Conservation (phyloP, 2,113 vertebrate genomes). For the Mobula birostris region DNA sequence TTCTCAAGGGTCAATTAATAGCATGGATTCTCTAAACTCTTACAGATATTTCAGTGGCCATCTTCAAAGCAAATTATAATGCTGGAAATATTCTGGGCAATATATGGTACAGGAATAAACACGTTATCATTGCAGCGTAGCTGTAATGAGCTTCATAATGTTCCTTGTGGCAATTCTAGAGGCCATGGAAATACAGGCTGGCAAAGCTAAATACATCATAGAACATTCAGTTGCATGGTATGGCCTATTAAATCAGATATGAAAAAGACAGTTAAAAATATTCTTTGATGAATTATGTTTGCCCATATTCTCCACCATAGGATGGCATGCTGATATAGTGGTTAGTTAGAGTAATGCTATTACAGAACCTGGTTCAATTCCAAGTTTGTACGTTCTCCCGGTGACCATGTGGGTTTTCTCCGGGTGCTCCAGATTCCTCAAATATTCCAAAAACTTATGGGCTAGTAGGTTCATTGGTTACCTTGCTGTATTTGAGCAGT, state of each 20-base stretch:
- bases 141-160: background rate
- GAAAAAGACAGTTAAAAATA: background rate
- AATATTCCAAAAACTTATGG: too few species aligned
- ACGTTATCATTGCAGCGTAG: background rate
- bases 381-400: too few species aligned
- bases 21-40: background rate
- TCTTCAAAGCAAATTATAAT: background rate
- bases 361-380: too few species aligned
- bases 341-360: too few species aligned
- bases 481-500: too few species aligned
- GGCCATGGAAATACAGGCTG: background rate
- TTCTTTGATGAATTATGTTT: too few species aligned
- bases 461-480: too few species aligned
- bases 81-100: background rate
- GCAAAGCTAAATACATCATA: background rate
- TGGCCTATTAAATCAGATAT: background rate
- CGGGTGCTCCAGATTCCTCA: too few species aligned
- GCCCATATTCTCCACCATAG: too few species aligned
- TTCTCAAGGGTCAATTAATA: background rate
- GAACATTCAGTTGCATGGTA: background rate
- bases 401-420: too few species aligned
- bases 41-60: background rate
- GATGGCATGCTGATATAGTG: too few species aligned
- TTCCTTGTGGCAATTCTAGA: background rate
- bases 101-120: background rate